Base-by-base conservation (phyloP, 2,113 vertebrate species). In the Potamarius usumacintae region DNA sequence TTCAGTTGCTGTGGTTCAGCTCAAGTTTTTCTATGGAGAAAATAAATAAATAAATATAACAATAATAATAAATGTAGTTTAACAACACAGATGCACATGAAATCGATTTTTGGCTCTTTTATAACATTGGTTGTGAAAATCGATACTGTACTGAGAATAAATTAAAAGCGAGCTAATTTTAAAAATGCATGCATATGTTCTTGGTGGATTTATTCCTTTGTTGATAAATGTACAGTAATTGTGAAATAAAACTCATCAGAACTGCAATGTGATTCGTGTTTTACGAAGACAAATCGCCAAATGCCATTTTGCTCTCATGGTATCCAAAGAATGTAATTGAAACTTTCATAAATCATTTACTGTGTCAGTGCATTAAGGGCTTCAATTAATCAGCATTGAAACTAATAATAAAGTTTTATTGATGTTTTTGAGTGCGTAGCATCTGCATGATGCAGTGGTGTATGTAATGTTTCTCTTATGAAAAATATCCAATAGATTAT, bases 381-480 rank as follows among this genome's bases (percentile, higher is more conserved):
- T 72, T 34, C 7, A 60, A 20, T 60, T 76, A 85, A 76, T 76
- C 25, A 85, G 30, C 17, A 53, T 72, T n/a, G n/a, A 81, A 58
- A 71, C 50, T 53, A 42, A 63, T 30, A 34, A 50, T 74, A 74
- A 62, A 60, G 30, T 62, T 82, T 87, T 87, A 81, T 60, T 82
- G 78, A 80, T 82, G 53, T 52, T 55, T 69, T 25, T 67, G 63
- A 86, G 62, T 50, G 20, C n/a, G 34, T 12, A 81, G 22, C 11
- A 71, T 81, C 14, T 86, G 17, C 57, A 57, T 82, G 78, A 82
- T n/a, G 30, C 53, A 72, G 20, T 12, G 65, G 30, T 5, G 27
- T 57, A 55, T 30, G 62, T 25, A 11, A 69, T 58, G 22, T 69
- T 69, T 80, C n/a, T 55, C 27, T 63, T 55, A 4, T n/a, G 30